Evolutionary conservation across 2,797 vertebrate species (phyloP), one percentile per base, ranked within the genome.

Genomic region (Pagetopsis macropterus): DNA sequence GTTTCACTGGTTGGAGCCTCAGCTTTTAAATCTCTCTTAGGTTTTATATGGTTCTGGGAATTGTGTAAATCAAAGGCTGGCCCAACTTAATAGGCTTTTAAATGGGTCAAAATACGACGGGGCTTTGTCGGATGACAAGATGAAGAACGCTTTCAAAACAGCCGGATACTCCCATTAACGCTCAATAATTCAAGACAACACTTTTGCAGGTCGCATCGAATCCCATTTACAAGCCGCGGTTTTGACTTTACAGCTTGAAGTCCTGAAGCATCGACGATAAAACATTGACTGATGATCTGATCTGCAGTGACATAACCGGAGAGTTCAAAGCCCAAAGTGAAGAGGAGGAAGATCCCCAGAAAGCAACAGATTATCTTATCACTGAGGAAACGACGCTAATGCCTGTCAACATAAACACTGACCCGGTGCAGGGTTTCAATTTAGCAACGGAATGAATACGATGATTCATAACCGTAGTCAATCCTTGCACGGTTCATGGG

Each of bases 101-200:
- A 91, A 88, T 89, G 58, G 87, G 88, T 88, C 86, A 86, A 73
- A 84, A 82, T 68, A 82, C 78, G 78, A 86, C 78, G 79, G 84
- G 76, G 79, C 52, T 77, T 78, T 73, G 62, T 41, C 66, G 80
- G 84, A 73, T 69, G 83, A 72, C 73, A 45, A 84, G 78, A 62
- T 6, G 44, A 84, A 82, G 44, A 84, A 81, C 83, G 43, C n/a
- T 44, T 73, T 81, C 65, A n/a, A 73, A 84, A 82, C 72, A 72
- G 49, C 63, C 45, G 3, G 65, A 49, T 48, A 48, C 67, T 74
- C 68, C 23, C 68, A 58, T 75, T 65, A 3, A 16, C 65, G 79
- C 54, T 37, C 63, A 46, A 23, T 61, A 48, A 50, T 60, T 73
- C 45, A 65, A 70, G 70, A 68, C 27, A n/a, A 52, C 75, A 66